Base-by-base conservation (phyloP, 2,888 invertebrate species). In the Cosmia trapezina region DNA sequence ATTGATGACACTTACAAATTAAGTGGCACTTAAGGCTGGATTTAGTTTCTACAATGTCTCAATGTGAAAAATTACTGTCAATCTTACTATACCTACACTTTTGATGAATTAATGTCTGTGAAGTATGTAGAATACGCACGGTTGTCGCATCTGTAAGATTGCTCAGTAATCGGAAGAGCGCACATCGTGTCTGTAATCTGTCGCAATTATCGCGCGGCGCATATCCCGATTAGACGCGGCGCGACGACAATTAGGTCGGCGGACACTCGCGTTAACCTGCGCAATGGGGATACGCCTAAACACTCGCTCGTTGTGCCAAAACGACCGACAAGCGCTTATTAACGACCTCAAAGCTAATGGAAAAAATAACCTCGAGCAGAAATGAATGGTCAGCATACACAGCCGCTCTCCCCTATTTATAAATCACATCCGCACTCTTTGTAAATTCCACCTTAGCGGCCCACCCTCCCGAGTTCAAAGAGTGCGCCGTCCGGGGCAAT, bases 211-310 rank as follows among this genome's bases (percentile, higher is more conserved):
- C 93, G 91, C 95, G 89, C 93, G 94, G 93, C 95, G 94, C 95
- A 94, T 96, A 95, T 96, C 96, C 96, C 94, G 95, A 95, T 96
- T 96, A 96, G 94, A 89, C 75, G 89, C 93, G 94, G 81, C 95
- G 94, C 93, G 95, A 91, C 94, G 92, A 86, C 96, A 96, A 96
- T 96, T 96, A 96, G 95, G 96, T 92, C 94, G 93, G 92, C 96
- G 95, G 96, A 96, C 96, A 95, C 90, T 90, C 94, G 94, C 94
- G 93, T 96, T 96, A 95, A 93, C 94, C 93, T 93, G 93, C 85
- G 83, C 93, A 96, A 96, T 96, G 95, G 96, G 96, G 96, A 95
- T 94, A 96, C 95, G 94, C 93, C 95, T 95, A 94, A 94, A 94
- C 95, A 93, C 92, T 78, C 83, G 88, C 91, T 93, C 89, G 89